Percentiles rank a stretch among this genome's conserved stretches.
phyloP scores from a whole-genome alignment of 1,140 invertebrate genomes.

The Colletes gigas region DNA sequence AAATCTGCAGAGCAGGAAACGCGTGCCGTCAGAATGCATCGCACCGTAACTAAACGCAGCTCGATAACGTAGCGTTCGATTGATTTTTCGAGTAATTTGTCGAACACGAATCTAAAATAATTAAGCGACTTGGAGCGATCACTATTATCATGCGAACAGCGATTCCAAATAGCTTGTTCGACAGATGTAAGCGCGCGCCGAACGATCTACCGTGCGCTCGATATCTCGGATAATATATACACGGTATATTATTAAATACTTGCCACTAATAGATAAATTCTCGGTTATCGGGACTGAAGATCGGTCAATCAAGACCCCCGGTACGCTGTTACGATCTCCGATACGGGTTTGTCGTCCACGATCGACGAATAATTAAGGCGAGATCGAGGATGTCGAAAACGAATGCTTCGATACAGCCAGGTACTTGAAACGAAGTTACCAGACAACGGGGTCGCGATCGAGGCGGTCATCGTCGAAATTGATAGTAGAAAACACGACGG shows the following conservation, averaged over 20 bases:
- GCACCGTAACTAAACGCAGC: no score
- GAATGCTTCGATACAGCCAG: not conserved
- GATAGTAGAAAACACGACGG: not conserved
- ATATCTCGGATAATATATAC: not conserved
- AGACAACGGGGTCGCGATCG: not conserved
- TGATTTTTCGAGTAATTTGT: no score
- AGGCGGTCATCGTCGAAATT: conserved; percentile 17
- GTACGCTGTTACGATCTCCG: not conserved
- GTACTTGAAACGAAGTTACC: not conserved
- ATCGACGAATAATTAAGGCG: not conserved
- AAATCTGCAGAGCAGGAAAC: no score
- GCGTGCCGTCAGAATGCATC: no score
- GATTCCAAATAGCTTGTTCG: no score
- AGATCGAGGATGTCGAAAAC: not conserved
- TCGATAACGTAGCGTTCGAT: no score
- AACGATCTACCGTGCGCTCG: no score
- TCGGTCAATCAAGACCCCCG: not conserved
- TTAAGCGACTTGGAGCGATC: no score
- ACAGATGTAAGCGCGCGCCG: no score
- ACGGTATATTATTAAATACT: not conserved
- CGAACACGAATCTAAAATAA: no score
- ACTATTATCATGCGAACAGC: no score
- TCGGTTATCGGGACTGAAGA: not conserved
- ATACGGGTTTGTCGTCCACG: no score
- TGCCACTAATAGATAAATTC: not conserved